Percentiles rank a stretch among this genome's conserved stretches.
phyloP scores from a whole-genome alignment of 2,888 invertebrate species.

The Drosophila setosimentum region DNA sequence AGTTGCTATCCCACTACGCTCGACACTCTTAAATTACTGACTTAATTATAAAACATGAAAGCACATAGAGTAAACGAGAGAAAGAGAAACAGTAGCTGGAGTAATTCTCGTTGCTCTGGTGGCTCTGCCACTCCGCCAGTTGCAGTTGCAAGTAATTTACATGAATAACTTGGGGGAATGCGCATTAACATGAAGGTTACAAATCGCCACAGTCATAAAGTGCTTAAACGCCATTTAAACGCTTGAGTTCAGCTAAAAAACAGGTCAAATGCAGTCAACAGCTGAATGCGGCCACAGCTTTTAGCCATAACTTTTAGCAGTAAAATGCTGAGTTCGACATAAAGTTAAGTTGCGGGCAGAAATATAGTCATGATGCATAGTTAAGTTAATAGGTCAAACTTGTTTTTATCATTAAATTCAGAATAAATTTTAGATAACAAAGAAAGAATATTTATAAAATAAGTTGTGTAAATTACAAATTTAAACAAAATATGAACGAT shows the following conservation, averaged over 20 bases:
- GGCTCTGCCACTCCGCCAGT: constrained; percentile 19
- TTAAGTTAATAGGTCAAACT: constrained; percentile 1
- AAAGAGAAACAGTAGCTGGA: constrained; percentile 9
- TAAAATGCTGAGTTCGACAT: constrained; percentile 7
- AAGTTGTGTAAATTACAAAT: neutral
- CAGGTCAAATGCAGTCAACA: constrained; percentile 53
- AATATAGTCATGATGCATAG: neutral
- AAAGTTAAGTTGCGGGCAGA: neutral
- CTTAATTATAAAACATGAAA: constrained; percentile 79
- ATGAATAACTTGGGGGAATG: constrained; percentile 68
- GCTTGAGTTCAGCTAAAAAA: constrained; percentile 50
- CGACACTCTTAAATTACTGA: constrained; percentile 79
- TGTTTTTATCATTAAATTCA: neutral
- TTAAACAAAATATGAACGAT: neutral
- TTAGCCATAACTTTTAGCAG: constrained; percentile 12
- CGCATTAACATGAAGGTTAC: constrained; percentile 76
- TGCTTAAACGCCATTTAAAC: constrained; percentile 73
- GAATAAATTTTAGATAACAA: neutral
- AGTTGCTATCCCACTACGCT: constrained; percentile 55
- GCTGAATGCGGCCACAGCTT: constrained; percentile 2
- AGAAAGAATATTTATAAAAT: neutral
- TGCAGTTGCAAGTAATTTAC: constrained; percentile 64
- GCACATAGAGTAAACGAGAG: constrained; percentile 18
- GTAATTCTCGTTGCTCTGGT: constrained; percentile 11
- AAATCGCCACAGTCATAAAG: constrained; percentile 68